A percentile compares a stretch with the other conserved stretches of the same genome.
Evolutionary conservation across 1,140 invertebrate species (phyloP).

Genomic region (Pseudomyrmex gracilis): DNA sequence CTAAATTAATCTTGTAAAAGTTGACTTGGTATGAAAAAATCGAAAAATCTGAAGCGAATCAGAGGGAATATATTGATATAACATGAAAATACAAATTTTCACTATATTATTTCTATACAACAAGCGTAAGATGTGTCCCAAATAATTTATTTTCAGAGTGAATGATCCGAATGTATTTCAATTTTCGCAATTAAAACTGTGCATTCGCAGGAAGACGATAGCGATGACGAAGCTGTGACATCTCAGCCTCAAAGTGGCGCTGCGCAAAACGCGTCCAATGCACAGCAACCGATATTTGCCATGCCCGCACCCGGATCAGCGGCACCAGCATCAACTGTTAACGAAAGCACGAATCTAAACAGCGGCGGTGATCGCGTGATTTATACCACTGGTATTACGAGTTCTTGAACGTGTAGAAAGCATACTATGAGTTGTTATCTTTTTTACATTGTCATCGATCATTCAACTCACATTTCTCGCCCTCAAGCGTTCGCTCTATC

Average conservation of each 20-base stretch:
- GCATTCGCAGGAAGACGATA: constrained; percentile 82
- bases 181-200: constrained; percentile 25
- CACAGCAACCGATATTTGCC: constrained; percentile 79
- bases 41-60: too few species aligned
- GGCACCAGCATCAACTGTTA: constrained; percentile 68
- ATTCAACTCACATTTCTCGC: constrained; percentile 1
- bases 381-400: constrained; percentile 82
- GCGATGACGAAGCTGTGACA: constrained; percentile 83
- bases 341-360: constrained; percentile 84
- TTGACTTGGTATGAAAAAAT: constrained; percentile 49
- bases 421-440: constrained; percentile 28
- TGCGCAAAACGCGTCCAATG: constrained; percentile 71
- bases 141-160: not conserved
- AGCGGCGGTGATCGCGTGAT: constrained; percentile 79
- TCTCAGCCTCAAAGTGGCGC: constrained; percentile 80
- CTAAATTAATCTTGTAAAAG: not conserved
- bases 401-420: constrained; percentile 66
- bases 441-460: constrained; percentile 40
- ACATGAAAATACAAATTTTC: not conserved
- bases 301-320: constrained; percentile 82
- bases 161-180: constrained; percentile 1
- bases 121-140: not conserved
- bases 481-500: constrained; percentile 5
- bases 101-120: not conserved
- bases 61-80: too few species aligned